phyloP scores from a whole-genome alignment of 2,888 invertebrate genomes.

The Ceriagrion tenellum region DNA sequence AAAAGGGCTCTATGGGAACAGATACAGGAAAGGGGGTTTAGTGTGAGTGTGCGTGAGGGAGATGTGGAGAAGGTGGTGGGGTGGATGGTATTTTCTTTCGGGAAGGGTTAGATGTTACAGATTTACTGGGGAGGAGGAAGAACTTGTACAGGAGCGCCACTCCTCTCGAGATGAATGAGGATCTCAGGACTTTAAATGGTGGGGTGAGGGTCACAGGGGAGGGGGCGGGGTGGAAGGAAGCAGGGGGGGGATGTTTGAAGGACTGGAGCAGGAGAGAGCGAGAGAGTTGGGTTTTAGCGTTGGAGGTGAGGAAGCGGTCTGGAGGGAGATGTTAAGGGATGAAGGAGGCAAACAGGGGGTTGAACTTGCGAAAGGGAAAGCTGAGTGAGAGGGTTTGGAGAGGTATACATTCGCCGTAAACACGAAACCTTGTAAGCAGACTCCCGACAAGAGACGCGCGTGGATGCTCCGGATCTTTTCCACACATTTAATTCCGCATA shows the following conservation, averaged over 20 bases:
- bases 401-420: conserved; percentile 33
- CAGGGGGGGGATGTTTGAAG: too few species aligned
- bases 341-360: background rate
- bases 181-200: conserved; percentile 15
- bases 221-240: too few species aligned
- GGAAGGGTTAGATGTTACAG: conserved; percentile 1
- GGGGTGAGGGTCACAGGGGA: background rate
- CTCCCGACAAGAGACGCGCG: conserved; percentile 50
- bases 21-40: background rate
- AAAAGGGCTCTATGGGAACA: background rate
- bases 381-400: background rate
- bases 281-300: too few species aligned
- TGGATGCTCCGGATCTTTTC: background rate
- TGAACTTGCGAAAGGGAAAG: background rate
- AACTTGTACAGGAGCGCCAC: conserved; percentile 12
- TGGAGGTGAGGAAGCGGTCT: background rate
- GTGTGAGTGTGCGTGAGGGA: background rate
- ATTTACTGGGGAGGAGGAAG: conserved; percentile 7
- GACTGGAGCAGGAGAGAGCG: too few species aligned
- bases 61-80: background rate
- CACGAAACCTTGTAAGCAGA: conserved; percentile 49
- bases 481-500: background rate
- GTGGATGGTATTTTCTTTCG: background rate
- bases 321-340: background rate
- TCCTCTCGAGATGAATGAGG: conserved; percentile 17